Evolutionary conservation across 1,140 invertebrate species (phyloP).

Genomic region (Rhyacophila brunnea): DNA sequence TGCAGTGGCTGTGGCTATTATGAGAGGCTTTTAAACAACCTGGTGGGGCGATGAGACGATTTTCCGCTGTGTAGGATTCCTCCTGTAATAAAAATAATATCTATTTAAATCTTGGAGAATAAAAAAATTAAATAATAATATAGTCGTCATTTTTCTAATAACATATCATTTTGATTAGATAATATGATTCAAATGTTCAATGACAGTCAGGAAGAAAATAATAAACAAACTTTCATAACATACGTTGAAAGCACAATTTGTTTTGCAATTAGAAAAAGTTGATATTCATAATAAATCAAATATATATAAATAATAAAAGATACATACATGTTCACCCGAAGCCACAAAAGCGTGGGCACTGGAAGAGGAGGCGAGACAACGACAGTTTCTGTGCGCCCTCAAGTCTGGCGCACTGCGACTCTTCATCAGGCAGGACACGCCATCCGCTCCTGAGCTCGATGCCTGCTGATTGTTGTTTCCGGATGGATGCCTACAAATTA

Average conservation of each 20-base stretch:
- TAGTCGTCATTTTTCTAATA: no score
- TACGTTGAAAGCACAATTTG: no score
- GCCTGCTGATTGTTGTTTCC: constrained; percentile 70
- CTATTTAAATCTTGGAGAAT: no score
- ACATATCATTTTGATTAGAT: no score
- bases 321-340: constrained; percentile 4
- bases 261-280: no score
- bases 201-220: no score
- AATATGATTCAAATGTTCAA: no score
- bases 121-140: no score
- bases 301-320: no score
- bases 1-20: constrained; percentile 46
- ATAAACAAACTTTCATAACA: no score
- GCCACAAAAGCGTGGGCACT: constrained; percentile 1
- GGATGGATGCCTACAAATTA: constrained; percentile 64
- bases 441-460: constrained; percentile 43
- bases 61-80: constrained; percentile 53
- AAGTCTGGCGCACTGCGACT: constrained; percentile 77
- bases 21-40: constrained; percentile 57
- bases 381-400: constrained; percentile 11
- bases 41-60: constrained; percentile 51
- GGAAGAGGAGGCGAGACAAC: background rate
- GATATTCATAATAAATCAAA: no score
- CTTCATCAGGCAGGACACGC: constrained; percentile 57
- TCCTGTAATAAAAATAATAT: constrained; percentile 45